Percentiles rank a stretch among this genome's conserved stretches.
Conservation (phyloP, 2,113 vertebrate species). For the Platysteira castanea region DNA sequence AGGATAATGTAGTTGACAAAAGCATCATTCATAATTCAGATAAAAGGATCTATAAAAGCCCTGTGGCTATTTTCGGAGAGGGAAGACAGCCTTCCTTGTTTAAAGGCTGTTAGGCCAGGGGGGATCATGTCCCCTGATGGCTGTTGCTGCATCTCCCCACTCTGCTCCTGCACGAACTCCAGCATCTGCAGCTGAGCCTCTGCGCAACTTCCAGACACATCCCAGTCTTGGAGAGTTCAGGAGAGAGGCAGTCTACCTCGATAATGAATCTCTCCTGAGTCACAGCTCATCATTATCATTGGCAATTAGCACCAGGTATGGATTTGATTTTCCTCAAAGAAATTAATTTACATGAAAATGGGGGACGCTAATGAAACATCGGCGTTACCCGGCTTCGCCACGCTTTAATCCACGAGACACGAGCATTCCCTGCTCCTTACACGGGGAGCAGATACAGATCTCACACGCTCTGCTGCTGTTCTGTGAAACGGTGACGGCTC, state of each 20-base stretch:
- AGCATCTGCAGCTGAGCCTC: background rate
- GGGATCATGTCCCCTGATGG: background rate
- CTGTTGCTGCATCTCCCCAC: background rate
- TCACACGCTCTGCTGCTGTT: background rate
- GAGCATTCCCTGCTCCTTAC: background rate
- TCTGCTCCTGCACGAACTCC: background rate
- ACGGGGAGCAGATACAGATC: background rate
- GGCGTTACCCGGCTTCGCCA: background rate
- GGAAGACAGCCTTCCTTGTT: background rate
- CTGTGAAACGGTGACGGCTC: background rate
- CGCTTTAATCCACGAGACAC: background rate
- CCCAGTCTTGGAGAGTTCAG: background rate
- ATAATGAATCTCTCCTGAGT: background rate
- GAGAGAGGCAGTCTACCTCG: background rate
- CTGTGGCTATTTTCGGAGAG: background rate
- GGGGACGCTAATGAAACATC: background rate
- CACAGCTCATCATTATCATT: background rate
- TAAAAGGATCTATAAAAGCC: background rate
- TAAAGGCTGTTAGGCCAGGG: background rate
- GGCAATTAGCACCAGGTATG: conserved; percentile 11
- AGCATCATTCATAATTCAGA: conserved; percentile 1
- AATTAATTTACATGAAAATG: conserved; percentile 26
- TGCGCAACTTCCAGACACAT: rapidly evolving
- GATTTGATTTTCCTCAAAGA: conserved; percentile 4
- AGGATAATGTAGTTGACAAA: background rate